A percentile compares a stretch with the other conserved stretches of the same genome.
Conservation (phyloP, 2,888 invertebrate genomes). For the Habroteleia sp. region DNA sequence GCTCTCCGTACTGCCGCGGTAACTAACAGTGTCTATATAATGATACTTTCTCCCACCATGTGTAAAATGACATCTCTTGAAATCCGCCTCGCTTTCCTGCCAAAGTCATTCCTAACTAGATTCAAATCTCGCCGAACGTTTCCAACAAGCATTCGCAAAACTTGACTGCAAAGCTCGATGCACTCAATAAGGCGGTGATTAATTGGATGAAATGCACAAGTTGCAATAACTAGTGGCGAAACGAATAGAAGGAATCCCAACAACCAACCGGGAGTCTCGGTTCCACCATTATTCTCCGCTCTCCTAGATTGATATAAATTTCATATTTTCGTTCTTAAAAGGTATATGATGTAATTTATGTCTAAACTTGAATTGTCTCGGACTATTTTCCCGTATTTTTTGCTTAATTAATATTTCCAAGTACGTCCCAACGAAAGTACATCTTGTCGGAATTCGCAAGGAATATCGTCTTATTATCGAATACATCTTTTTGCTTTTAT, state of each 20-base stretch:
- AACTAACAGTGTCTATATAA: conserved; percentile 75
- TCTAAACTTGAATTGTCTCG: conserved; percentile 47
- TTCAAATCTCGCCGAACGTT: conserved; percentile 54
- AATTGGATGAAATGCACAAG: conserved; percentile 57
- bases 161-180: conserved; percentile 37
- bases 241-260: conserved; percentile 40
- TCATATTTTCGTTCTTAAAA: conserved; percentile 50
- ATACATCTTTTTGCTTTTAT: conserved; percentile 30
- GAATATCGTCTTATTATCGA: conserved; percentile 38
- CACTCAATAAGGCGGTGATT: conserved; percentile 58
- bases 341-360: conserved; percentile 50
- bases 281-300: not conserved
- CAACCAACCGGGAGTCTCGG: conserved; percentile 21
- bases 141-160: conserved; percentile 50
- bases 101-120: conserved; percentile 62
- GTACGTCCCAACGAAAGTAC: conserved; percentile 50
- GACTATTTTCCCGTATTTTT: conserved; percentile 44
- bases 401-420: conserved; percentile 53
- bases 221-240: conserved; percentile 57
- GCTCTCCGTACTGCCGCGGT: conserved; percentile 69
- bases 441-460: conserved; percentile 39
- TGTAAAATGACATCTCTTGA: conserved; percentile 74
- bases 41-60: conserved; percentile 70
- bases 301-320: conserved; percentile 5
- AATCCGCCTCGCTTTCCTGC: conserved; percentile 66